Base-by-base conservation (phyloP, 2,888 invertebrate species). In the Acrobasis repandana region DNA sequence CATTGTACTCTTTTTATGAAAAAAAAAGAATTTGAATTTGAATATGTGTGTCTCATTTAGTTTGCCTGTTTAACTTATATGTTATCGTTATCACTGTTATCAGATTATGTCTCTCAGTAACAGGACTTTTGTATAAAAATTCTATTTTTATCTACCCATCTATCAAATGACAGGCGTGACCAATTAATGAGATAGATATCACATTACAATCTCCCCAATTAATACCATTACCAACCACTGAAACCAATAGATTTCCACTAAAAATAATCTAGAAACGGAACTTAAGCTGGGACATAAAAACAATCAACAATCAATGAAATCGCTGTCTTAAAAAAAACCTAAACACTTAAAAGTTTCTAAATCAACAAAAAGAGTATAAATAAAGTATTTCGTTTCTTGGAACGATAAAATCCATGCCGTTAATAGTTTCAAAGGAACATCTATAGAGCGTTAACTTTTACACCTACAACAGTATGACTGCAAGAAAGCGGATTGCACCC, bases 401-500 rank as follows among this genome's bases (percentile, higher is more conserved):
- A 43, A 43, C 11, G 14, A 38, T 38, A 38, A 11, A 38, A 38
- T 11, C 9, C 10, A 38, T 11, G 10, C 9, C 10, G 38, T 10
- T 38, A 38, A 38, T 11, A 10, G 11, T 38, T 38, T 38, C 10
- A 38, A 38, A 11, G 14, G 38, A 10, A 11, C 38, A 14, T 43
- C 11, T 43, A 1, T n/a, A 43, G 8, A 38, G 38, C 9, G 15
- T 54, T 38, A 56, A 56, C 28, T 16, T 33, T 16, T 49, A 58
- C 38, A 49, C n/a, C 48, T 14, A 38, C 14, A 28, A 46, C 47
- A 38, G 14, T 47, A 33, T 47, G 11, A 20, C 46, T 4, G 6
- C 20, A 57, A 46, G 38, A 36, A 28, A 59, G 58, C 33, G 56
- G n/a, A 60, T 51, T 58, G 52, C 61, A 63, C 62, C 48, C 61